phyloP scores from a whole-genome alignment of 2,113 vertebrate genomes.

The Zootoca vivipara region DNA sequence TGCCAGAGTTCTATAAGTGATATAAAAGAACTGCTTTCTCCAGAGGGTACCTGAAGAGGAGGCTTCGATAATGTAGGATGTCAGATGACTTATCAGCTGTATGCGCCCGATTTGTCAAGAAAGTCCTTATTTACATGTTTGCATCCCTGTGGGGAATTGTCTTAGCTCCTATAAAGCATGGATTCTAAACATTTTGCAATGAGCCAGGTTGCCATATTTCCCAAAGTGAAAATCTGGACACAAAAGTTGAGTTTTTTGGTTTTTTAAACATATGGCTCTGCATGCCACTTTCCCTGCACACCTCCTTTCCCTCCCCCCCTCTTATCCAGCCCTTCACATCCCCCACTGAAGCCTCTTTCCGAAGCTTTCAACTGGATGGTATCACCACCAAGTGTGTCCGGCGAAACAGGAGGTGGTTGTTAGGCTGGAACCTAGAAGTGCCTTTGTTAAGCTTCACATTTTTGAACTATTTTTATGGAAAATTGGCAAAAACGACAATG shows the following conservation, averaged over 20 bases:
- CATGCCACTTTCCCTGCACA: neutral
- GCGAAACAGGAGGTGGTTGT: too few species aligned
- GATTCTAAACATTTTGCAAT: neutral
- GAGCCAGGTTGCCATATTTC: neutral
- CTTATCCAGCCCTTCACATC: neutral
- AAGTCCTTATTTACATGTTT: slow-evolving; percentile 78
- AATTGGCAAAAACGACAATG: too few species aligned
- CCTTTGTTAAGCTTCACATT: too few species aligned
- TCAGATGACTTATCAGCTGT: slow-evolving; percentile 73
- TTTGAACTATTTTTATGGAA: too few species aligned
- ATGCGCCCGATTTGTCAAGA: slow-evolving; percentile 60
- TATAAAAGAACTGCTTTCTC: neutral
- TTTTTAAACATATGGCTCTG: neutral
- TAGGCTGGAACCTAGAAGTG: too few species aligned
- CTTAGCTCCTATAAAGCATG: slow-evolving; percentile 39
- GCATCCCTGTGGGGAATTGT: slow-evolving; percentile 68
- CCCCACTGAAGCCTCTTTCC: too few species aligned
- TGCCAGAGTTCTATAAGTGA: neutral
- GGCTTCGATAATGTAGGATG: slow-evolving; percentile 78
- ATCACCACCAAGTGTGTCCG: too few species aligned
- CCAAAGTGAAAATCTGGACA: neutral
- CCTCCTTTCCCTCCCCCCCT: neutral
- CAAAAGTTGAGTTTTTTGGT: neutral
- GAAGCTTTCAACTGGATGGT: too few species aligned
- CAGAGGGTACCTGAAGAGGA: slow-evolving; percentile 64